Evolutionary conservation across 2,888 invertebrate genomes (phyloP), one percentile per base, ranked within the genome.

Genomic region (Peribatodes rhomboidaria): DNA sequence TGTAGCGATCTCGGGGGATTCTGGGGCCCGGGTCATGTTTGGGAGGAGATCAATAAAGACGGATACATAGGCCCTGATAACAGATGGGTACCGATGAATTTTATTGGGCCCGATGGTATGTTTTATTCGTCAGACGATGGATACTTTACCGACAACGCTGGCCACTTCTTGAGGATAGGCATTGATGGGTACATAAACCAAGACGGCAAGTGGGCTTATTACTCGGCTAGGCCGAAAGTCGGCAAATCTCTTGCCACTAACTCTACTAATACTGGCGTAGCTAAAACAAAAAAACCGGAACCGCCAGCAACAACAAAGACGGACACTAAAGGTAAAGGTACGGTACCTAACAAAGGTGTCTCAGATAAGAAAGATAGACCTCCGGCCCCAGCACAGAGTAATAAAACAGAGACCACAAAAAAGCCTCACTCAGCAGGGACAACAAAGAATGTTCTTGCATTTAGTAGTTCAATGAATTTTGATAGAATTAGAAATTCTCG

Each of bases 1-100:
- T 93, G 93, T 61, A 92, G 89, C 62, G 93, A 93, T 76, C 81
- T 93, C 41, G 93, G 93, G 9, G 93, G 93, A 1, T 93, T 93
- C 70, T 92, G 89, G 89, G 77, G 80, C 47, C 86, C 80, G n/a
- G 75, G 78, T 10, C 82, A 84, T 22, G 61, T 78, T 55, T 93
- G 93, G 93, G 53, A 84, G 66, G 92, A 93, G 70, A 90, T 93
- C 8, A 91, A 88, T 74, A 92, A 88, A 79, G 92, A 93, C 60
- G 93, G 93, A 14, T 93, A 84, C 55, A 86, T 93, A 65, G 92
- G 89, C 2, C 88, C 85, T 0, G 93, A 93, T 72, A 83, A 85
- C 53, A 86, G 92, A 4, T 93, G 93, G 93, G 81, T 88, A 1
- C 93, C 93, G 10, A 81, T 85, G 80, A 90, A 83, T 68, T 93